Percentiles rank a stretch among this genome's conserved stretches.
These are phyloP conservation scores for Leptopilina syphax DNA, from an alignment of 2,888 invertebrate genomes.

Conservation along the genomic window DNA sequence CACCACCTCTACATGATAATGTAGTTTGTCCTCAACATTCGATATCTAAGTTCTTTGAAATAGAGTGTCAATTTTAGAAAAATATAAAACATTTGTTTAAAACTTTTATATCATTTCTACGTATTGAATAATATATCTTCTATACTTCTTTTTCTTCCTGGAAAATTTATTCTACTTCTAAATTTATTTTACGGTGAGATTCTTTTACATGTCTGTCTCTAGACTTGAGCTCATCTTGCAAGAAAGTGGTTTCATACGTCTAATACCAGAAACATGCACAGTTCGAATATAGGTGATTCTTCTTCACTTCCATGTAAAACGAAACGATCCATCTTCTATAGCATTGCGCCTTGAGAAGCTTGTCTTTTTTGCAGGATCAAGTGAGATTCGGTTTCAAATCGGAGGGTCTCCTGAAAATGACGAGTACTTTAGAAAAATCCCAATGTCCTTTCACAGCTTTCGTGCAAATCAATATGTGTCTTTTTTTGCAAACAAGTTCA, in stretches of 20 bases:
- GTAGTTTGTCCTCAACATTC: too few species aligned
- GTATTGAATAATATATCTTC: slow-evolving; percentile 17
- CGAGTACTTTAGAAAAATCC: slow-evolving; percentile 46
- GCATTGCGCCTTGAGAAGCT: slow-evolving; percentile 42
- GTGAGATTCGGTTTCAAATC: slow-evolving; percentile 46
- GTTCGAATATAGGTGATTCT: slow-evolving; percentile 39
- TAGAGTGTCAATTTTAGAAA: slow-evolving; percentile 2
- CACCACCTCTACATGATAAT: too few species aligned
- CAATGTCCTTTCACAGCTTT: slow-evolving; percentile 9
- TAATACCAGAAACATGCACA: slow-evolving; percentile 35
- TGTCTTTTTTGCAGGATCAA: slow-evolving; percentile 42
- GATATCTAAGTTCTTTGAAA: not conserved
- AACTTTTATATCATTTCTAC: not conserved
- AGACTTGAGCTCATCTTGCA: slow-evolving; percentile 17
- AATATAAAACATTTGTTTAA: not conserved
- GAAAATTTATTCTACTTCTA: not conserved
- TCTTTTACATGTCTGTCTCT: slow-evolving; percentile 21
- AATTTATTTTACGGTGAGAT: slow-evolving; percentile 1
- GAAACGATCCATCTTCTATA: slow-evolving; percentile 45
- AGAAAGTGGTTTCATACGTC: slow-evolving; percentile 34
- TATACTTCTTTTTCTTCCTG: not conserved
- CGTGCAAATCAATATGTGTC: slow-evolving; percentile 38
- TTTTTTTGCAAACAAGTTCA: slow-evolving; percentile 2
- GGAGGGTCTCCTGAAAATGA: slow-evolving; percentile 46
- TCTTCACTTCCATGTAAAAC: slow-evolving; percentile 43